Conservation (phyloP, 2,888 invertebrate genomes). For the Escarpia spicata region DNA sequence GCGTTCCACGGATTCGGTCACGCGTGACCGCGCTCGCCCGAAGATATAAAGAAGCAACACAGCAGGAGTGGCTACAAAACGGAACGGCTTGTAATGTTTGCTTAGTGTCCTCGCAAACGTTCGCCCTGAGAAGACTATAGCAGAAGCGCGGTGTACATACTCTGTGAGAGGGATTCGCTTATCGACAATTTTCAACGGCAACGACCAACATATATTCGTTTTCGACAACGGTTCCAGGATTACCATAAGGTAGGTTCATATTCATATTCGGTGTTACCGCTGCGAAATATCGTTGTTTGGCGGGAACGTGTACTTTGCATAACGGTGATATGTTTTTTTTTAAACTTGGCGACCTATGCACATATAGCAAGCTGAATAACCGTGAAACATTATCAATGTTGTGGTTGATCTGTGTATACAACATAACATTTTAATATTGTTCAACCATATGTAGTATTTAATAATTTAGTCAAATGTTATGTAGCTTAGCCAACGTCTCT, state of each 20-base stretch:
- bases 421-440: too few species aligned
- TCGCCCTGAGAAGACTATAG: background rate
- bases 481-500: background rate
- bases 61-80: background rate
- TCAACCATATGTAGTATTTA: background rate
- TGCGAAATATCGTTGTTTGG: background rate
- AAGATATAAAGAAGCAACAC: conserved; percentile 8
- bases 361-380: background rate
- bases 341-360: background rate
- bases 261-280: background rate
- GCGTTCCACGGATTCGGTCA: background rate
- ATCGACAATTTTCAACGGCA: background rate
- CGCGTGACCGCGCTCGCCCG: background rate
- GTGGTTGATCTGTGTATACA: background rate
- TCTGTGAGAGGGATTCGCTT: background rate
- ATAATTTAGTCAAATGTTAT: background rate
- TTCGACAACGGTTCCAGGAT: background rate
- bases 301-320: background rate
- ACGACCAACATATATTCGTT: background rate
- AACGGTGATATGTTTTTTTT: background rate
- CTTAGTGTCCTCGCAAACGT: background rate
- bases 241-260: background rate
- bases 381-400: background rate
- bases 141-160: background rate
- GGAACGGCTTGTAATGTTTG: background rate